Base-by-base conservation (phyloP, 2,113 vertebrate species). In the Oncorhynchus tshawytscha region DNA sequence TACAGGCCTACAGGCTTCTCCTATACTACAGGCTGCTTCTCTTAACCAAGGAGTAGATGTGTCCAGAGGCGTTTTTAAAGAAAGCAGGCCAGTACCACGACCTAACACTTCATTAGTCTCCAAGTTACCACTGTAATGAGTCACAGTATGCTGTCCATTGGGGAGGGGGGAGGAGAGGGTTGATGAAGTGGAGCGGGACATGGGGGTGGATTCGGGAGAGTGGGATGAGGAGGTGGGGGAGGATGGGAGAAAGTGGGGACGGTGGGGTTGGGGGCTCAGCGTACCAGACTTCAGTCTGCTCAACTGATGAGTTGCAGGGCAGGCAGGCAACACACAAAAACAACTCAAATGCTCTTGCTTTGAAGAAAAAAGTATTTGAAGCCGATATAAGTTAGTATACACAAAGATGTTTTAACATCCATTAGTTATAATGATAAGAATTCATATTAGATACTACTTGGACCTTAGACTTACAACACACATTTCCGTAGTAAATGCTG, bases 51-150 rank as follows among this genome's bases (percentile, higher is more conserved):
- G 39, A 48, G 54, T 24, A 8, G 78, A 79, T 45, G 68, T 73
- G 68, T 73, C 73, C 72, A 64, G 60, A n/a, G 13, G 20, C 2
- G 20, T 74, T 75, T 39, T 39, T 39, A 79, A 77, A 77, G 57
- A 75, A 74, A 75, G 69, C 75, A 39, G 39, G 8, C 8, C 67
- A 11, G 59, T 29, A 54, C 51, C 48, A 27, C 31, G 18, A 68
- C 57, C 67, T 64, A 49, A 60, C 68, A 60, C 70, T 76, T 49
- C 34, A 78, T 73, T 80, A 69, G 22, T 60, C 59, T 79, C 69
- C 51, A 82, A 82, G 78, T 78, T 48, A 73, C 54, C 77, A 64
- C 51, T 45, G 9, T 49, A 70, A 74, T 84, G 79, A 87, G 54
- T 84, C 72, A 83, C 65, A 72, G 62, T 25, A 24, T 71, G 76